Percentiles rank a stretch among this genome's conserved stretches.
Conservation (phyloP, 2,113 vertebrate genomes). For the Myrmophylax atrothorax region DNA sequence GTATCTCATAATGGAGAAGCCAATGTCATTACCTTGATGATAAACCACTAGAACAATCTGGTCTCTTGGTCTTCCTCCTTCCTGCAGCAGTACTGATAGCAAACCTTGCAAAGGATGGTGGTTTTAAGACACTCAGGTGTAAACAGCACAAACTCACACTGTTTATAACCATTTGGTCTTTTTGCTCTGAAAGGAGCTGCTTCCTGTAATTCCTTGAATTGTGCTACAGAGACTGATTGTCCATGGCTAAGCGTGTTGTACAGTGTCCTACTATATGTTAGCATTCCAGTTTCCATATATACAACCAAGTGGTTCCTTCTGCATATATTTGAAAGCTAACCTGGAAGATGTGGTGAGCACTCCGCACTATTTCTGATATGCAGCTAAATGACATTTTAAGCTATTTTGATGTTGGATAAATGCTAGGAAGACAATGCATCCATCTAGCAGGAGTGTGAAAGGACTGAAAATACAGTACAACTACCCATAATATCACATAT, state of each 20-base stretch:
- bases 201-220: neutral
- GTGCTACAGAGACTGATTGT: neutral
- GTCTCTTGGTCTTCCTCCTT: neutral
- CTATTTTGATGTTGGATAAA: slow-evolving; percentile 9
- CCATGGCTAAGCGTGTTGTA: neutral
- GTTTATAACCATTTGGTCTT: neutral
- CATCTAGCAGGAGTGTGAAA: neutral
- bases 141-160: neutral
- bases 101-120: neutral
- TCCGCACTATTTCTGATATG: neutral
- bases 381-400: slow-evolving; percentile 3
- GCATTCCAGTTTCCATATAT: neutral
- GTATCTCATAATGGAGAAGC: neutral
- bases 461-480: neutral
- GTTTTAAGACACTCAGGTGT: neutral
- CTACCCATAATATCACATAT: neutral
- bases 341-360: neutral
- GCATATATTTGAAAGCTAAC: slow-evolving; percentile 44
- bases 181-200: neutral
- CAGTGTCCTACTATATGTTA: neutral
- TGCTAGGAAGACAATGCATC: neutral
- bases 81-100: neutral
- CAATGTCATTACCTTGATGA: neutral
- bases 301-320: slow-evolving; percentile 20
- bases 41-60: neutral